Base-by-base conservation (phyloP, 2,797 vertebrate genomes). In the Erethizon dorsatum region DNA sequence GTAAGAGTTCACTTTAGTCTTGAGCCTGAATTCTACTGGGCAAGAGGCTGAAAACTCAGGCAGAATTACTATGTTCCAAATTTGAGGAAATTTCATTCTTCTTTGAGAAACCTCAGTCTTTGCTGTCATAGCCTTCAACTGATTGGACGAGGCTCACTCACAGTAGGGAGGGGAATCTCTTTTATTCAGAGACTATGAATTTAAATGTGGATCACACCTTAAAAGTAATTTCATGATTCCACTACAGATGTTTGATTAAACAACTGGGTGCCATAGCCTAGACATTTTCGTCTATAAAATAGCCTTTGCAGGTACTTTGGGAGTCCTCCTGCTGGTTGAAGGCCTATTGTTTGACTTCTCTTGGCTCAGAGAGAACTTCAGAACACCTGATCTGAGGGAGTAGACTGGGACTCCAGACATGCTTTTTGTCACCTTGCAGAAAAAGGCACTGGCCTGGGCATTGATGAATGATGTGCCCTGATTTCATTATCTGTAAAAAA, bases 141-240 rank as follows among this genome's bases (percentile, higher is more conserved):
- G 82, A 88, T 65, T 82, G 18, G 18, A 28, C 37, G 52, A 65
- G 41, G 63, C 54, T 56, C 31, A 61, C 28, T 5, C 12, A 84
- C 1, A 26, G 59, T 50, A 41, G 13, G 37, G 37, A 90, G 22
- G 57, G 14, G 61, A 71, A 90, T 80, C 15, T 75, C 7, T 22
- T 37, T 94, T 92, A 90, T 57, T 84, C 57, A 83, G 57, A 93
- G 12, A 50, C 54, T 61, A 71, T 77, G 88, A n/a, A 92, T 75
- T 86, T 83, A 88, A 85, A 59, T 78, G 28, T 57, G 86, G 82
- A 93, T 52, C n/a, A 87, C 11, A 26, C 41, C 15, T 73, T 65
- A 17, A 52, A 94, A 88, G 80, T 59, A 73, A 5, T 26, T 73
- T 94, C 7, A 5, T 7, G n/a, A 10, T 3, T 75, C 12, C 22